Conservation (phyloP, 1,140 invertebrate species). For the Rhopalosiphum padi region DNA sequence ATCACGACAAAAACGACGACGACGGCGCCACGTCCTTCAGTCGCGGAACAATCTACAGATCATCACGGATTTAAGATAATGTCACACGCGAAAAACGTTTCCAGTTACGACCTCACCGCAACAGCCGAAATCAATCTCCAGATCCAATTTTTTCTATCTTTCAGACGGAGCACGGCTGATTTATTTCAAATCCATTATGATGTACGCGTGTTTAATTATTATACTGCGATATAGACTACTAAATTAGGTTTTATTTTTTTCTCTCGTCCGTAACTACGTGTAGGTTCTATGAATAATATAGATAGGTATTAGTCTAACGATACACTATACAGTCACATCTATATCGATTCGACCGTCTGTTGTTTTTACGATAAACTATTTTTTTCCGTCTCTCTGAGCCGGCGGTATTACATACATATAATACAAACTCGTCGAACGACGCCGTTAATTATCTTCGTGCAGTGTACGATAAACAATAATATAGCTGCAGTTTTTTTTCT, state of each 20-base stretch:
- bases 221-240: too few relatives aligned
- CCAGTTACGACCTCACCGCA: neutral
- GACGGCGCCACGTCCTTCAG: neutral
- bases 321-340: neutral
- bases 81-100: slow-evolving; percentile 24
- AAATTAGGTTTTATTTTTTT: neutral
- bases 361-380: neutral
- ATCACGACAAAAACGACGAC: neutral
- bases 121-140: neutral
- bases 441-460: slow-evolving; percentile 21
- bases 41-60: neutral
- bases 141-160: neutral
- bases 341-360: neutral
- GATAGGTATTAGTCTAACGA: neutral
- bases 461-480: neutral
- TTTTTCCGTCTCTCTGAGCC: neutral
- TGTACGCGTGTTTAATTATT: neutral
- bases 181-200: neutral
- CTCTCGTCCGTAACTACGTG: neutral
- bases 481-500: neutral
- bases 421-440: neutral
- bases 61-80: neutral
- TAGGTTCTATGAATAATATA: neutral
- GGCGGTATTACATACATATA: neutral
- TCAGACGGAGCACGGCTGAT: neutral